A percentile compares a stretch with the other conserved stretches of the same genome.
Evolutionary conservation across 2,888 invertebrate genomes (phyloP).

Genomic region (Hermaeophaga mercurialis): DNA sequence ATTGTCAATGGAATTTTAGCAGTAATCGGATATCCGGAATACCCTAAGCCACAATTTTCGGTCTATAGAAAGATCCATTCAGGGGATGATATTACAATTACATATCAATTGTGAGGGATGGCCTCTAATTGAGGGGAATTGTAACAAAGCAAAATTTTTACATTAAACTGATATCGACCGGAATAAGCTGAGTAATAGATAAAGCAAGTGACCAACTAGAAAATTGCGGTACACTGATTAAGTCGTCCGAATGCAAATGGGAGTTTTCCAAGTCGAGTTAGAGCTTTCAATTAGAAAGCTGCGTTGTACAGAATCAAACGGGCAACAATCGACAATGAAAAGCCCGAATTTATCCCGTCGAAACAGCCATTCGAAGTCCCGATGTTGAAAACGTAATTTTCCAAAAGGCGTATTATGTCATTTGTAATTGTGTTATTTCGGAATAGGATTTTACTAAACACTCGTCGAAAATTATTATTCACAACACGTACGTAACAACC

Average conservation of each 20-base stretch:
- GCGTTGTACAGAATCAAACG: conserved; percentile 2
- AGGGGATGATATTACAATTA: conserved; percentile 11
- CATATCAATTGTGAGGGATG: conserved; percentile 1
- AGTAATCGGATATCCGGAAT: conserved; percentile 20
- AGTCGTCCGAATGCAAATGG: too few species aligned
- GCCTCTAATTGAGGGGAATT: too few species aligned
- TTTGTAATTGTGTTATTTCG: conserved; percentile 41
- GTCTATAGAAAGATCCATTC: too few species aligned
- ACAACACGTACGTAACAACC: conserved; percentile 27
- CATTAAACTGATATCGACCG: too few species aligned
- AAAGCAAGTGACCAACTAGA: too few species aligned
- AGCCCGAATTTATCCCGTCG: not conserved
- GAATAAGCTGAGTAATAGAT: too few species aligned
- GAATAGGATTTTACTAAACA: conserved; percentile 37
- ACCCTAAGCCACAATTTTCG: not conserved
- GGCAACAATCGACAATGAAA: conserved; percentile 9
- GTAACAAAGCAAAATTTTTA: too few species aligned
- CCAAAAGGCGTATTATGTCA: conserved; percentile 38
- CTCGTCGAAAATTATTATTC: conserved; percentile 37
- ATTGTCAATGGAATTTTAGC: conserved; percentile 20
- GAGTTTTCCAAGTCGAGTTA: too few species aligned
- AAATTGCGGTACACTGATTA: too few species aligned
- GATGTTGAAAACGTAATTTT: conserved; percentile 35
- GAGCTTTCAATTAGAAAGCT: conserved; percentile 2
- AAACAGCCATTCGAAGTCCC: conserved; percentile 8